These are phyloP conservation scores for Eupithecia subfuscata DNA, from an alignment of 2,888 invertebrate species.

Conservation along the genomic window DNA sequence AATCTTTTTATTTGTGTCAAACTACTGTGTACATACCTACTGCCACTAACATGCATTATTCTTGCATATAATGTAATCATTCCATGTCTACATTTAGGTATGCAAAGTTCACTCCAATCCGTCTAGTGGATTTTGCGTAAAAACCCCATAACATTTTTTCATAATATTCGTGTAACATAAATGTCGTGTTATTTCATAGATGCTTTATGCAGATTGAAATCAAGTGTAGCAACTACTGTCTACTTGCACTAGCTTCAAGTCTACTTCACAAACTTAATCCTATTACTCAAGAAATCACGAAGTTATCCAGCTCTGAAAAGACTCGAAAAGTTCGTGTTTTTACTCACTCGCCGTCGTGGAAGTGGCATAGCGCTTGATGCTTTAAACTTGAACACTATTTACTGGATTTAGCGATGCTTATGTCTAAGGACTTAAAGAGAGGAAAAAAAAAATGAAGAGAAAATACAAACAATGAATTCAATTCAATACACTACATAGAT, in stretches of 20 bases:
- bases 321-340: conserved; percentile 15
- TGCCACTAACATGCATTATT: too few relatives aligned
- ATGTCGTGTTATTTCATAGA: neutral
- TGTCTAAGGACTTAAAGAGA: neutral
- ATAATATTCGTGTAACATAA: neutral
- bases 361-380: conserved; percentile 7
- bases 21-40: too few relatives aligned
- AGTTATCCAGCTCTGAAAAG: conserved; percentile 15
- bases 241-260: neutral
- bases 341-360: conserved; percentile 7
- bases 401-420: conserved; percentile 3
- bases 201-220: neutral
- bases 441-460: too few relatives aligned
- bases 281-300: conserved; percentile 18
- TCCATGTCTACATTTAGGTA: neutral
- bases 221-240: neutral
- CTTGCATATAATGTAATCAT: neutral
- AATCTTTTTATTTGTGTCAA: neutral
- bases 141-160: neutral
- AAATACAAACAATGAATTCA: too few relatives aligned
- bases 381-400: conserved; percentile 4
- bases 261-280: conserved; percentile 11
- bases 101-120: neutral
- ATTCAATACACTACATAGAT: too few relatives aligned
- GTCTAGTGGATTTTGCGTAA: neutral